Evolutionary conservation across 2,888 invertebrate species (phyloP), one percentile per base, ranked within the genome.

Genomic region (Conistra vaccinii): DNA sequence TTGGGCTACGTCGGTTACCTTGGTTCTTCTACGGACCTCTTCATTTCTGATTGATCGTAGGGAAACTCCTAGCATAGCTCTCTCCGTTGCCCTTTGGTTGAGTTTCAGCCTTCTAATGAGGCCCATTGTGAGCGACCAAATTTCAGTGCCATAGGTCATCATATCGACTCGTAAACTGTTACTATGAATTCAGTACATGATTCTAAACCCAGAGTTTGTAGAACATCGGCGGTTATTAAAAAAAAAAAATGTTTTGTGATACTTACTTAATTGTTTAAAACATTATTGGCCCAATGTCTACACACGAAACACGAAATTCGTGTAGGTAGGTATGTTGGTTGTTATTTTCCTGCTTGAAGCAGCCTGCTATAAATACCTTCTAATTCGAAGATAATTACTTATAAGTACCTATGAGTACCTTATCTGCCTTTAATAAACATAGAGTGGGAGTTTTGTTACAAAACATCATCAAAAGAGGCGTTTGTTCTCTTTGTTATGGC

Each of bases 401-500:
- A 3, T 42, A 17, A 14, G 35, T 48, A 29, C 14, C 10, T 7
- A 45, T 51, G 42, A 39, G 48, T 48, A n/a, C 12, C 29, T 73
- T 26, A 48, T 12, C 2, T 9, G 39, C n/a, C n/a, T 32, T 23
- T 61, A 35, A 60, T 65, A 55, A 51, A 53, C 26, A 68, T 20
- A 48, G 10, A 32, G 3, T 12, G 9, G n/a, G 51, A 42, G 29
- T 73, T 51, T 39, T 42, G 45, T 73, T 53, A 79, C 79, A 57
- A 73, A 63, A 71, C 60, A 45, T 76, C 57, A 81, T 68, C 69
- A 83, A 81, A 73, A 55, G 20, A 26, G 6, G n/a, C 69, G 58
- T 83, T 73, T 73, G 69, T 83, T 73, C 55, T 48, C 67, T 67
- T 70, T 83, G 67, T 60, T 73, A 63, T 1, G 35, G 60, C 58